phyloP scores from a whole-genome alignment of 2,888 invertebrate genomes.

The Chirona hameri region DNA sequence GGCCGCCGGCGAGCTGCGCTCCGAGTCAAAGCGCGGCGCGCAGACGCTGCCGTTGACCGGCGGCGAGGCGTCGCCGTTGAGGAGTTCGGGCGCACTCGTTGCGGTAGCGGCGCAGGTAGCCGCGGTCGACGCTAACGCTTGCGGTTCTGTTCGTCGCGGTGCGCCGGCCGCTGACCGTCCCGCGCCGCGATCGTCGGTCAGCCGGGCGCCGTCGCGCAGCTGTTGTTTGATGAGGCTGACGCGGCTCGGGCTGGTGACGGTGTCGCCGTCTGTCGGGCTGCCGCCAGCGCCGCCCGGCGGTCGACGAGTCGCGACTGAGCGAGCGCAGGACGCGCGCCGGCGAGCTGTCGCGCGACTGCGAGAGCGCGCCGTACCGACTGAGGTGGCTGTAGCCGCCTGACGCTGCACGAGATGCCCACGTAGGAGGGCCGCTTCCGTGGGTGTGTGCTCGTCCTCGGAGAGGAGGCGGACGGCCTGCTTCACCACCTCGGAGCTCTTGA shows the following conservation, averaged over 20 bases:
- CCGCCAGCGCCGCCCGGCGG: conserved; percentile 37
- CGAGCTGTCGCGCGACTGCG: conserved; percentile 46
- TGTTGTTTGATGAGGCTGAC: conserved; percentile 38
- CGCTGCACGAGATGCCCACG: conserved; percentile 80
- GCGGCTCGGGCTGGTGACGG: conserved; percentile 36
- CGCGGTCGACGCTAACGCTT: conserved; percentile 40
- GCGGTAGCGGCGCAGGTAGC: conserved; percentile 35
- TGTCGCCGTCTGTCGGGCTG: conserved; percentile 28
- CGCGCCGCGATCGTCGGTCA: conserved; percentile 36
- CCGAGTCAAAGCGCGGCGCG: not conserved
- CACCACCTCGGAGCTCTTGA: conserved; percentile 24
- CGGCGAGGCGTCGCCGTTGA: not conserved
- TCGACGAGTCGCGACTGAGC: conserved; percentile 41
- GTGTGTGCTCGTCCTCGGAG: not conserved
- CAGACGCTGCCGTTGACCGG: not conserved
- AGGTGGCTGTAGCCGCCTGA: conserved; percentile 81
- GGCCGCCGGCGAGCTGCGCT: too few species aligned
- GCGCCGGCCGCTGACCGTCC: conserved; percentile 31
- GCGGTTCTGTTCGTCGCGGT: conserved; percentile 32
- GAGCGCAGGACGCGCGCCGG: conserved; percentile 43
- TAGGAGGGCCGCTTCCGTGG: conserved; percentile 62
- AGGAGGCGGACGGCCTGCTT: not conserved
- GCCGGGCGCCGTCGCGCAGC: conserved; percentile 33
- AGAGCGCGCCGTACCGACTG: conserved; percentile 57
- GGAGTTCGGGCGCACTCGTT: not conserved